A percentile compares a stretch with the other conserved stretches of the same genome.
These are phyloP conservation scores for Oplegnathus fasciatus DNA, from an alignment of 2,113 vertebrate genomes.

Conservation along the genomic window DNA sequence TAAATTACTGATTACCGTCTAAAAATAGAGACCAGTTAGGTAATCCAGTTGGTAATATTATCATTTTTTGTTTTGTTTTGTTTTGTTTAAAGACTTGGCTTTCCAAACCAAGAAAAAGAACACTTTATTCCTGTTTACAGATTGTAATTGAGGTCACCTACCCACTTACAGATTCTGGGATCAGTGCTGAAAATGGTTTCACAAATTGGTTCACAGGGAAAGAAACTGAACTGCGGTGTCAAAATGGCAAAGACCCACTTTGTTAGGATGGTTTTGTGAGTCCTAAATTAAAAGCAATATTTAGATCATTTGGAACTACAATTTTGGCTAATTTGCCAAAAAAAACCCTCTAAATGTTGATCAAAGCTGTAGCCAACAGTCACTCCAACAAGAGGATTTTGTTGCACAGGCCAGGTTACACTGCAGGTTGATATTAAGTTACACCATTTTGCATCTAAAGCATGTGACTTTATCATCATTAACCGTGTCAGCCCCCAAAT, in stretches of 20 bases:
- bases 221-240: neutral
- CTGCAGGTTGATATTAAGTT: neutral
- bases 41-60: slow-evolving; percentile 3
- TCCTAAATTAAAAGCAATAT: neutral
- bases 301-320: neutral
- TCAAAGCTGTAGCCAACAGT: neutral
- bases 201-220: neutral
- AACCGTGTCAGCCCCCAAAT: neutral
- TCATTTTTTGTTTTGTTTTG: neutral
- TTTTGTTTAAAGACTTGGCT: neutral
- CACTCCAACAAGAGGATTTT: neutral
- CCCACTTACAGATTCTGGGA: neutral
- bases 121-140: slow-evolving; percentile 1
- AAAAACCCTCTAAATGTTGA: neutral
- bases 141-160: slow-evolving; percentile 3
- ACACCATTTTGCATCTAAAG: neutral
- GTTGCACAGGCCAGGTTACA: neutral
- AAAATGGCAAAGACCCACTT: neutral
- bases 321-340: neutral
- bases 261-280: neutral
- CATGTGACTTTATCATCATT: neutral
- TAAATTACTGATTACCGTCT: slow-evolving; percentile 42
- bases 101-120: neutral
- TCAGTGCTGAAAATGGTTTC: neutral
- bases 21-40: slow-evolving; percentile 52